phyloP scores from a whole-genome alignment of 2,797 vertebrate genomes.

The Platyrinchus mystaceus region DNA sequence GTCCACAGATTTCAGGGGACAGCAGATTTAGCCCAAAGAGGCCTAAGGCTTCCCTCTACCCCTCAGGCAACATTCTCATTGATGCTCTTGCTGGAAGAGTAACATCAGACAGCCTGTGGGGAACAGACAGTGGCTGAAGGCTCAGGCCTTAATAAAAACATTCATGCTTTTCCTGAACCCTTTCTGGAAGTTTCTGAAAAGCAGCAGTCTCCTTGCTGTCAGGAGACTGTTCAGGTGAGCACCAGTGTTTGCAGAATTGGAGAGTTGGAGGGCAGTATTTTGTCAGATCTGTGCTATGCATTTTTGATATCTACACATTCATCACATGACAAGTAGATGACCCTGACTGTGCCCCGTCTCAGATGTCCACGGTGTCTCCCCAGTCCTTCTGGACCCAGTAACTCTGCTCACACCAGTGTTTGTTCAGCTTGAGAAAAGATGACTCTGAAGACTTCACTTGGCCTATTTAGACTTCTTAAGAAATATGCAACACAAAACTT shows the following conservation, averaged over 20 bases:
- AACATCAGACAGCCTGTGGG: background rate
- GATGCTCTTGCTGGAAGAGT: background rate
- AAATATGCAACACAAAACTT: background rate
- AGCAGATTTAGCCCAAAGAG: background rate
- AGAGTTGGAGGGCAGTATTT: constrained; percentile 17
- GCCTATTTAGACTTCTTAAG: background rate
- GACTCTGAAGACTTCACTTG: background rate
- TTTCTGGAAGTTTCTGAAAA: background rate
- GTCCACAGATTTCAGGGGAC: background rate
- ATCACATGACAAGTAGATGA: background rate
- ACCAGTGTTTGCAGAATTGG: background rate
- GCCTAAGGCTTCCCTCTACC: background rate
- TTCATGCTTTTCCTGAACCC: background rate
- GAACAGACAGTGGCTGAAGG: background rate
- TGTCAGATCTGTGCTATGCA: constrained; percentile 14
- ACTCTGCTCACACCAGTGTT: background rate
- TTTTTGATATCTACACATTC: background rate
- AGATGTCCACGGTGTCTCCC: background rate
- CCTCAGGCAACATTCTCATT: background rate
- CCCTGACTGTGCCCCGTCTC: background rate
- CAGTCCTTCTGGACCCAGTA: background rate
- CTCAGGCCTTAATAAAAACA: background rate
- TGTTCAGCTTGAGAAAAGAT: background rate
- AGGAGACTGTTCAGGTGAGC: background rate
- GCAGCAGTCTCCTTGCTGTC: background rate